These are phyloP conservation scores for Hemiprocne comata DNA, from an alignment of 2,113 vertebrate species.

Conservation along the genomic window DNA sequence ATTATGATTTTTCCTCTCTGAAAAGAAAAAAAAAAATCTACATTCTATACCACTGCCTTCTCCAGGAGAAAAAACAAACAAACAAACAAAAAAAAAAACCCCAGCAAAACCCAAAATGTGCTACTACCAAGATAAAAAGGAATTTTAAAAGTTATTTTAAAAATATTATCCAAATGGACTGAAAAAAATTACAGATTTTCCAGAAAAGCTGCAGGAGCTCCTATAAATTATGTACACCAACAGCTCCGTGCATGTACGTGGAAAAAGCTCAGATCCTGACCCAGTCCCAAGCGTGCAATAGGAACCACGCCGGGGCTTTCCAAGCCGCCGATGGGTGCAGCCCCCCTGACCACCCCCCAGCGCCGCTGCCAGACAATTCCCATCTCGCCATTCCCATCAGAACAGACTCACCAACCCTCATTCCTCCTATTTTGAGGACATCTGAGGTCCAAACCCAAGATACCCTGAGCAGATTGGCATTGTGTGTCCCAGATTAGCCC, in stretches of 20 bases:
- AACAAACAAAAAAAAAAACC: not conserved
- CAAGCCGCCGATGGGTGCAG: not conserved
- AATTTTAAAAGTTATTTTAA: not conserved
- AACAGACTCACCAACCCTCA: not conserved
- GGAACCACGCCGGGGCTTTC: not conserved
- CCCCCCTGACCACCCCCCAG: not conserved
- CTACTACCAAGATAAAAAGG: not conserved
- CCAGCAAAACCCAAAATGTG: too few relatives aligned
- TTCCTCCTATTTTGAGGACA: not conserved
- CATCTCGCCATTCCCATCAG: not conserved
- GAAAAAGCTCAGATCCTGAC: not conserved
- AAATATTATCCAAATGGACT: not conserved
- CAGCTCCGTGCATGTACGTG: not conserved
- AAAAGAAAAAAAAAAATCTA: not conserved
- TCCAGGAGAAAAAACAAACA: not conserved
- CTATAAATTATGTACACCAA: fast-evolving
- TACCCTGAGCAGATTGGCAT: not conserved
- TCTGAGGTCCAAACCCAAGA: not conserved
- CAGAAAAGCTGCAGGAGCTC: not conserved
- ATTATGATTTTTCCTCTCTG: not conserved
- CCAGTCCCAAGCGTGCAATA: not conserved
- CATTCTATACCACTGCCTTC: not conserved
- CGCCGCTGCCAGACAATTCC: not conserved
- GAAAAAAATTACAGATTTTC: not conserved
- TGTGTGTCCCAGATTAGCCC: constrained; percentile 8